Conservation (phyloP, 2,113 vertebrate genomes). For the Misgurnus mizolepis region DNA sequence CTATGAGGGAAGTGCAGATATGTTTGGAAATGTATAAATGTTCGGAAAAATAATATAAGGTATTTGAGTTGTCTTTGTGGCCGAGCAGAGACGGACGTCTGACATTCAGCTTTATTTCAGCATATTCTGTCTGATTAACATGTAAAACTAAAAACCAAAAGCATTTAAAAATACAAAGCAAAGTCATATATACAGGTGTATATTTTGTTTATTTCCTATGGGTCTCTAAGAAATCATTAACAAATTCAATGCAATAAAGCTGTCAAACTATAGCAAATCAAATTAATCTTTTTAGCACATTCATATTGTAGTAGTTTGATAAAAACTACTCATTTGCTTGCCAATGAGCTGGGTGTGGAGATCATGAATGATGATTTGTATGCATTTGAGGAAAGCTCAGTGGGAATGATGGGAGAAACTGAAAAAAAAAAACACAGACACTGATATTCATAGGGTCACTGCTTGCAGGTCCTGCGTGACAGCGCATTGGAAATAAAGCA, state of each 20-base stretch:
- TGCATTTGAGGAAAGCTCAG: background rate
- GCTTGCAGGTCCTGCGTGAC: background rate
- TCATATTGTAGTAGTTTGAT: too few species aligned
- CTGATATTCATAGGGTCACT: background rate
- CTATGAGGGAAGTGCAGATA: background rate
- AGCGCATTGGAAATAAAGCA: background rate
- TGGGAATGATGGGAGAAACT: slow-evolving; percentile 11
- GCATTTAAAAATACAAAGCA: too few species aligned
- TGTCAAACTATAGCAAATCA: too few species aligned
- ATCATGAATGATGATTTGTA: slow-evolving; percentile 24
- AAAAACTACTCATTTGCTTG: background rate
- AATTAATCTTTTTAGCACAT: too few species aligned
- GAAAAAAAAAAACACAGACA: slow-evolving; percentile 1
- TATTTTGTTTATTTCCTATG: too few species aligned
- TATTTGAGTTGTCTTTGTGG: too few species aligned
- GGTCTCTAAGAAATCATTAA: too few species aligned
- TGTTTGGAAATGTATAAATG: background rate
- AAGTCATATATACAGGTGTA: too few species aligned
- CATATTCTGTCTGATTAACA: background rate
- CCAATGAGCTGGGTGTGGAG: background rate
- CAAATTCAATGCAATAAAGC: too few species aligned
- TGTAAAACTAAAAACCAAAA: background rate
- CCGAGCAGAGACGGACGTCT: background rate
- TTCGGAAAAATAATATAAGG: too few species aligned
- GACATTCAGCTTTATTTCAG: too few species aligned